A percentile compares a stretch with the other conserved stretches of the same genome.
phyloP scores from a whole-genome alignment of 2,888 invertebrate species.

The Barypeithes pellucidus region DNA sequence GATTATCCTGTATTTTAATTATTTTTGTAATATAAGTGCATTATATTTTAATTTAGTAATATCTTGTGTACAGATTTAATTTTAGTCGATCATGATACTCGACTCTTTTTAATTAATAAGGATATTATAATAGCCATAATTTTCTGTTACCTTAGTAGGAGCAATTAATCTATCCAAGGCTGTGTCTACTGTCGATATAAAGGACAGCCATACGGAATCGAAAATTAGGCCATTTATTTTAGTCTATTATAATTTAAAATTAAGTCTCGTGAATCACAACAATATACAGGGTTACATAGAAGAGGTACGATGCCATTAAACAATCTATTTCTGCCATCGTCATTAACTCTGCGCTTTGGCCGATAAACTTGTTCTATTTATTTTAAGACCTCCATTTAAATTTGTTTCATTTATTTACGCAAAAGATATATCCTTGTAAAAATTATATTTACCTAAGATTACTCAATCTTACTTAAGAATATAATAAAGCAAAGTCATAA shows the following conservation, averaged over 20 bases:
- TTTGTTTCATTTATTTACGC: conserved; percentile 28
- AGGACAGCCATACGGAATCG: conserved; percentile 30
- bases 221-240: conserved; percentile 49
- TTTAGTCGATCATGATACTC: neutral
- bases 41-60: too few species aligned
- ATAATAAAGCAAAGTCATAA: conserved; percentile 18
- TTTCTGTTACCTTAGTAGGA: conserved; percentile 8
- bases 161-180: conserved; percentile 21
- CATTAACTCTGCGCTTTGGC: conserved; percentile 36
- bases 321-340: conserved; percentile 39
- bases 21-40: too few species aligned
- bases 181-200: conserved; percentile 24
- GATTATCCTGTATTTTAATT: too few species aligned
- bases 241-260: conserved; percentile 43
- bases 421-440: conserved; percentile 26
- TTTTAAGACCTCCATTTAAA: conserved; percentile 28
- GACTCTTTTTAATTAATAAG: conserved; percentile 1
- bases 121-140: conserved; percentile 3
- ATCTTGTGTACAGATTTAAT: neutral
- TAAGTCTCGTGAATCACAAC: conserved; percentile 41
- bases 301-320: conserved; percentile 27
- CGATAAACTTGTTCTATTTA: conserved; percentile 22
- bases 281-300: conserved; percentile 42
- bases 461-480: conserved; percentile 40
- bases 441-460: conserved; percentile 32